Percentiles rank a stretch among this genome's conserved stretches.
Evolutionary conservation across 2,113 vertebrate genomes (phyloP).

Genomic region (Uria lomvia): DNA sequence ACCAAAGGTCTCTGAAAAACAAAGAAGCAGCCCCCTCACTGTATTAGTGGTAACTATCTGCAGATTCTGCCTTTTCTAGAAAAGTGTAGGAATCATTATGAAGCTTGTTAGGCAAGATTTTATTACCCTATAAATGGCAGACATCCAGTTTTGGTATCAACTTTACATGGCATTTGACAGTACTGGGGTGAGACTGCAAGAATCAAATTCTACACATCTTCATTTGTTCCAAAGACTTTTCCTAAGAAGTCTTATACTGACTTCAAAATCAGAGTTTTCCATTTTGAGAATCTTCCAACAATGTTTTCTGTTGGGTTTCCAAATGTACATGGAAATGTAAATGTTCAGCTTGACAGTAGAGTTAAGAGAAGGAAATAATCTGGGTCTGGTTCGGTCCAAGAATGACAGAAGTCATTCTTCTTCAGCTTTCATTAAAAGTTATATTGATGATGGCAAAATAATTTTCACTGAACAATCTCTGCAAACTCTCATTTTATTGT

Average conservation of each 20-base stretch:
- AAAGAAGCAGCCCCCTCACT: not conserved
- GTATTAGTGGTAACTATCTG: not conserved
- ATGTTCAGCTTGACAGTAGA: rapidly evolving
- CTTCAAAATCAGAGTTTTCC: not conserved
- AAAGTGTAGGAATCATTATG: not conserved
- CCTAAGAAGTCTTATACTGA: not conserved
- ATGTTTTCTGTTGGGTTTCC: not conserved
- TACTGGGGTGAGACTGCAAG: not conserved
- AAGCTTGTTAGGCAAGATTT: not conserved
- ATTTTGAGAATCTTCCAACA: not conserved
- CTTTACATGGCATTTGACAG: not conserved
- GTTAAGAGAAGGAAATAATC: not conserved
- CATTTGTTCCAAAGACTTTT: not conserved
- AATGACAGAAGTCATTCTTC: not conserved
- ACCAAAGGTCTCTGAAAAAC: not conserved
- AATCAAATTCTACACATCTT: not conserved
- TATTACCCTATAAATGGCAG: not conserved
- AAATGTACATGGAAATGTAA: not conserved
- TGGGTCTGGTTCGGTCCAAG: not conserved
- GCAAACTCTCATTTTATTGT: not conserved
- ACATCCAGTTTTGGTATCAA: not conserved
- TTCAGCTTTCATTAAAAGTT: not conserved
- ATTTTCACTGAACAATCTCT: not conserved
- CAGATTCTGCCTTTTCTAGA: not conserved
- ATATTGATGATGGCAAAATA: not conserved